phyloP scores from a whole-genome alignment of 2,888 invertebrate genomes.

The Lepidocyrtoides sp. region DNA sequence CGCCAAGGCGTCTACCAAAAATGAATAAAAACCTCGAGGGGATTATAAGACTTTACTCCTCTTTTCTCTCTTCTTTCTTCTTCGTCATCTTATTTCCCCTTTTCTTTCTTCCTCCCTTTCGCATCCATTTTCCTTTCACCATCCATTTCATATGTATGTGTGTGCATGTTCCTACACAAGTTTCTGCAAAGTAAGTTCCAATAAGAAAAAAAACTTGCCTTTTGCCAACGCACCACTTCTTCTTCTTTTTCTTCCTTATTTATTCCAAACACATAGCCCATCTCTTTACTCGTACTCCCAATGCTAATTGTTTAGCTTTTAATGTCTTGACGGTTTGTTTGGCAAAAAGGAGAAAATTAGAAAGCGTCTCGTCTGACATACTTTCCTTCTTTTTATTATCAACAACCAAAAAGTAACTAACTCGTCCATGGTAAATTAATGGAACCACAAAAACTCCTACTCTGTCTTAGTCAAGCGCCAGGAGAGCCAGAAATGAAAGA shows the following conservation, averaged over 20 bases:
- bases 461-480: constrained; percentile 30
- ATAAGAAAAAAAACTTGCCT: constrained; percentile 29
- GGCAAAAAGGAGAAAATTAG: constrained; percentile 64
- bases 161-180: background rate
- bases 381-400: constrained; percentile 48
- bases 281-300: constrained; percentile 28
- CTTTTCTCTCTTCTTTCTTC: constrained; percentile 14
- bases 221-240: constrained; percentile 3
- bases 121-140: background rate
- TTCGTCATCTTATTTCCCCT: background rate
- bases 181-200: constrained; percentile 29
- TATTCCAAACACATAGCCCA: constrained; percentile 64
- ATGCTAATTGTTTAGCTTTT: constrained; percentile 74
- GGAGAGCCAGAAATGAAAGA: constrained; percentile 13
- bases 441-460: constrained; percentile 45
- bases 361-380: constrained; percentile 52
- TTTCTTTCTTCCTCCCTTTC: constrained; percentile 1
- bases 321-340: constrained; percentile 63
- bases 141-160: background rate
- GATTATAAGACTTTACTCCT: constrained; percentile 46
- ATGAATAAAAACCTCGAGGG: constrained; percentile 64
- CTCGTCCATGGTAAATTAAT: constrained; percentile 54
- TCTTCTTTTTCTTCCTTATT: constrained; percentile 20
- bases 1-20: constrained; percentile 44
- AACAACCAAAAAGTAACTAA: constrained; percentile 31